phyloP scores from a whole-genome alignment of 2,797 vertebrate genomes.

The Yasuhikotakia modesta region DNA sequence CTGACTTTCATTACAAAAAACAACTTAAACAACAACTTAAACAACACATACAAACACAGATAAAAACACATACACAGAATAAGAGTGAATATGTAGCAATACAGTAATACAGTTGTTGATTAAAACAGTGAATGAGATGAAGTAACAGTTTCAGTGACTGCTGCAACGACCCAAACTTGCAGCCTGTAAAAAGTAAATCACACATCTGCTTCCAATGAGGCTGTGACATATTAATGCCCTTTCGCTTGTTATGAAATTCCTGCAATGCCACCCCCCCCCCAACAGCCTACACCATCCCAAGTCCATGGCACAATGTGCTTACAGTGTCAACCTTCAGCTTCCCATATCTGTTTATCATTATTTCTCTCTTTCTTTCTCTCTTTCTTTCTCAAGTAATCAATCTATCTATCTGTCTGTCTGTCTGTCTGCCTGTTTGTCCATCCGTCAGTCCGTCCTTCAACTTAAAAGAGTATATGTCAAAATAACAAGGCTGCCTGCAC shows the following conservation, averaged over 20 bases:
- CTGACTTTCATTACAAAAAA: not conserved
- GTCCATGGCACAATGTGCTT: conserved; percentile 31
- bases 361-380: not conserved
- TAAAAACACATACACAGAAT: not conserved
- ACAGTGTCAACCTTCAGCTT: conserved; percentile 41
- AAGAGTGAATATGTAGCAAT: not conserved
- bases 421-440: not conserved
- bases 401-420: not conserved
- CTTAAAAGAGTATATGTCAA: not conserved
- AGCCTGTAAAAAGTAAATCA: conserved; percentile 66
- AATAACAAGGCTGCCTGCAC: not conserved
- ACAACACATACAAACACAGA: not conserved
- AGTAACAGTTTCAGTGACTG: conserved; percentile 35
- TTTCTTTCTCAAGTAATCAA: not conserved
- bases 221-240: conserved; percentile 64
- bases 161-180: conserved; percentile 53
- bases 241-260: conserved; percentile 64
- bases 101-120: not conserved
- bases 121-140: not conserved
- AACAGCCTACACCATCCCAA: not conserved
- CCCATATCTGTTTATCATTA: conserved; percentile 53
- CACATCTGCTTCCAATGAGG: conserved; percentile 65
- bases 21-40: not conserved
- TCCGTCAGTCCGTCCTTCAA: not conserved
- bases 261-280: conserved; percentile 48